Conservation (phyloP, 2,113 vertebrate genomes). For the Vidua macroura region DNA sequence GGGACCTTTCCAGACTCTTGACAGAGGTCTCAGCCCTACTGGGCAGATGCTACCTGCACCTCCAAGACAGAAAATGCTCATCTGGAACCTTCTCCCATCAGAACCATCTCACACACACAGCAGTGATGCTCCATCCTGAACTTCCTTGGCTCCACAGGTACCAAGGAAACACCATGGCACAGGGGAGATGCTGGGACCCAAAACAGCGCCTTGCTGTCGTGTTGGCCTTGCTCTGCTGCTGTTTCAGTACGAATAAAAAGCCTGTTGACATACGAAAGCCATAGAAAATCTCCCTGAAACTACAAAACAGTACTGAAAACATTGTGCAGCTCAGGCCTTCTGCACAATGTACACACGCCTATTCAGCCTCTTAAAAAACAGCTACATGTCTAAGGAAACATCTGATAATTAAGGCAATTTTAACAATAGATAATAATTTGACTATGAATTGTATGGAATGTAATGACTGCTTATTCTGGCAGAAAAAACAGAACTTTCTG, state of each 20-base stretch:
- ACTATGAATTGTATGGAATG: constrained; percentile 77
- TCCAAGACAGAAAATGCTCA: not conserved
- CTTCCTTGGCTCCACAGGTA: not conserved
- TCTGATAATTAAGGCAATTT: constrained; percentile 77
- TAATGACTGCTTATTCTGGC: constrained; percentile 79
- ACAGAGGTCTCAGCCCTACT: too few species aligned
- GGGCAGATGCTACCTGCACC: not conserved
- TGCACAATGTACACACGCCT: constrained; percentile 40
- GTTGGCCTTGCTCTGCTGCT: not conserved
- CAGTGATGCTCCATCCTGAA: not conserved
- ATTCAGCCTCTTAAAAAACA: constrained; percentile 57
- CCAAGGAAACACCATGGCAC: accelerated
- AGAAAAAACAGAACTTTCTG: constrained; percentile 70
- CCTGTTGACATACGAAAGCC: constrained; percentile 55
- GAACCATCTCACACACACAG: not conserved
- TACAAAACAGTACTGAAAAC: constrained; percentile 54
- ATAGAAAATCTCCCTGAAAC: constrained; percentile 63
- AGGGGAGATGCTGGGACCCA: not conserved
- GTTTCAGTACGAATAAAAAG: constrained; percentile 11
- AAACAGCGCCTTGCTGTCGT: accelerated
- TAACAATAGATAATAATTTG: constrained; percentile 81
- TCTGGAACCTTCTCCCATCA: not conserved
- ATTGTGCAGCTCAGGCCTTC: constrained; percentile 24
- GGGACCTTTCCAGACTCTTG: not conserved
- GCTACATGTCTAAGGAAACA: constrained; percentile 69